Evolutionary conservation across 1,140 invertebrate species (phyloP).

Genomic region (Spodoptera frugiperda): DNA sequence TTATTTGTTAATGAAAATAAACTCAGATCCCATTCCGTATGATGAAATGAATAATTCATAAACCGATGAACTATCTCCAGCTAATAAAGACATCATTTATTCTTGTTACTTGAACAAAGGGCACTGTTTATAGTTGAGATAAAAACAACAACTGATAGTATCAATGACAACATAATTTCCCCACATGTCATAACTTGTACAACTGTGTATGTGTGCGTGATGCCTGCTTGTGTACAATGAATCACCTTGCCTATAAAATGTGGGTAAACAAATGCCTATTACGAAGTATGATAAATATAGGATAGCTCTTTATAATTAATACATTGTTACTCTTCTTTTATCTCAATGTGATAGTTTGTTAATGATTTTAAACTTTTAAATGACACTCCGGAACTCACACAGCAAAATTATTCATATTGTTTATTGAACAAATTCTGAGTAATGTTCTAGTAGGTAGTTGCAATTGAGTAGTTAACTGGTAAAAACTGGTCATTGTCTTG

Average conservation of each 20-base stretch:
- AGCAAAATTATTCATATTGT: no score
- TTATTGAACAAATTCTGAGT: no score
- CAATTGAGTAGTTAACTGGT: no score
- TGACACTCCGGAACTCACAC: no score
- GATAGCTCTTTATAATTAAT: constrained; percentile 1
- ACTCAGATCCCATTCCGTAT: no score
- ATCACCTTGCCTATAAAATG: not conserved
- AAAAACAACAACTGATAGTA: constrained; percentile 15
- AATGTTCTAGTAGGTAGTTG: no score
- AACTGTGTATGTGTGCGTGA: constrained; percentile 2
- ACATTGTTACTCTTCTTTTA: constrained; percentile 2
- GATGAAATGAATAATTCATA: no score
- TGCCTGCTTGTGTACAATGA: not conserved
- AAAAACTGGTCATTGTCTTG: no score
- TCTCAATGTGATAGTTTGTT: not conserved
- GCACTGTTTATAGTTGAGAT: constrained; percentile 1
- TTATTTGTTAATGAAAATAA: no score
- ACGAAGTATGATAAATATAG: not conserved
- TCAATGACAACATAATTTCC: constrained; percentile 6
- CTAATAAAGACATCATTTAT: no score
- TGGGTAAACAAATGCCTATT: constrained; percentile 23
- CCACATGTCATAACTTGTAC: not conserved
- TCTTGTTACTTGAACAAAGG: not conserved
- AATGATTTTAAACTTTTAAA: not conserved
- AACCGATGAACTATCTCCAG: no score